Evolutionary conservation across 2,888 invertebrate species (phyloP), one percentile per base, ranked within the genome.

Genomic region (Dascillus cervinus): DNA sequence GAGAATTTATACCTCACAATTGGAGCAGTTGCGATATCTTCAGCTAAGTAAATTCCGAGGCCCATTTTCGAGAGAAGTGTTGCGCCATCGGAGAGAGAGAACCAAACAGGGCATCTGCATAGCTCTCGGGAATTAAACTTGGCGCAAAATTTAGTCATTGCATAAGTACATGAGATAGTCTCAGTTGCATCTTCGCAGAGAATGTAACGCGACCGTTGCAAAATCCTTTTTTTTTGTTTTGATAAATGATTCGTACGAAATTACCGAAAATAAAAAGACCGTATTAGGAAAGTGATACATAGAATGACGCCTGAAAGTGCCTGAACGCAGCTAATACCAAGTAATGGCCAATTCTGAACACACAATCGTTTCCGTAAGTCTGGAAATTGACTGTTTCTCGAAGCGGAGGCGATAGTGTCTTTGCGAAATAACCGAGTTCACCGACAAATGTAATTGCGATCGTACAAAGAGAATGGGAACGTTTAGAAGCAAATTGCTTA

Each of bases 1-100:
- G 49, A 44, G 50, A 53, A 54, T 55, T 53, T 55, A 54, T 54
- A 51, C 41, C 49, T 43, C 32, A 41, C 47, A 49, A 49, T 50
- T 48, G 47, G 41, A 44, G 43, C 36, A 29, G 34, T 40, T 39
- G 28, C 39, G 39, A 39, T 37, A 39, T 36, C 39, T 39, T 37
- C 37, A n/a, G n/a, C n/a, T n/a, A 37, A 28, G 31, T 33, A 34
- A 39, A 36, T 37, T 36, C 33, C 36, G 26, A 34, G 37, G 31
- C 34, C 29, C 31, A 23, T 34, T 34, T 31, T 37, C n/a, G n/a
- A n/a, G 34, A 30, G 17, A 36, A 39, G 29, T 35, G 29, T 30
- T 26, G 22, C 31, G 32, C 34, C 28, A 32, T 32, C 29, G 34
- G 37, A 39, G 24, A 40, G 34, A 32, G 33, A 37, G 21, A 37